phyloP scores from a whole-genome alignment of 2,113 vertebrate species.

The Phyllostomus hastatus region DNA sequence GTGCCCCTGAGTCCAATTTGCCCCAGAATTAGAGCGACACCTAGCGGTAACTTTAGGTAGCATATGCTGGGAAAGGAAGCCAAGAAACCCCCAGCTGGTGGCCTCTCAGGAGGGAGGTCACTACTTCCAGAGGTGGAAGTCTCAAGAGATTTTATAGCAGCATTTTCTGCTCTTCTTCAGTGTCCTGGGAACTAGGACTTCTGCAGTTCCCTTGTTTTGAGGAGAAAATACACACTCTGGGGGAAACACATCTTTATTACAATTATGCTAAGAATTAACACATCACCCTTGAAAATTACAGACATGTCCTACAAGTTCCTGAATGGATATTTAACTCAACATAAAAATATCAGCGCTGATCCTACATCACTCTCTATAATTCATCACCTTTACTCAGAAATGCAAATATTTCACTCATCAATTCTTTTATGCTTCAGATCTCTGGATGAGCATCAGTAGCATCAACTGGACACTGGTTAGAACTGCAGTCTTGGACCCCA shows the following conservation, averaged over 20 bases:
- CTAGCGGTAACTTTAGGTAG: not conserved
- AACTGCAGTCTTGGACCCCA: not conserved
- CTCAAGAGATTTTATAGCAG: not conserved
- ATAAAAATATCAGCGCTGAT: not conserved
- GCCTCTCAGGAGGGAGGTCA: not conserved
- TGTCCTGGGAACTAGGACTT: not conserved
- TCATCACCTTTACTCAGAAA: not conserved
- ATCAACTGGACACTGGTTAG: not conserved
- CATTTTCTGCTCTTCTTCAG: not conserved
- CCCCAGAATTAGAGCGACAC: not conserved
- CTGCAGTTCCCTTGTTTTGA: not conserved
- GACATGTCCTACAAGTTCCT: not conserved
- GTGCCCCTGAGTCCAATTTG: not conserved
- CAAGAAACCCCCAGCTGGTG: not conserved
- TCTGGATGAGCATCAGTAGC: not conserved
- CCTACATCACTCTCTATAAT: not conserved
- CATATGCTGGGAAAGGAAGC: not conserved
- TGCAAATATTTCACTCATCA: not conserved
- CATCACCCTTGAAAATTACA: not conserved
- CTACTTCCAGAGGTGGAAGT: not conserved
- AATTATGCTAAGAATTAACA: not conserved
- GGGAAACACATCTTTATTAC: not conserved
- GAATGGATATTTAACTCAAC: not conserved
- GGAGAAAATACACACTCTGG: not conserved
- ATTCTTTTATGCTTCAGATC: not conserved